phyloP scores from a whole-genome alignment of 2,113 vertebrate genomes.

The Calidris pugnax region DNA sequence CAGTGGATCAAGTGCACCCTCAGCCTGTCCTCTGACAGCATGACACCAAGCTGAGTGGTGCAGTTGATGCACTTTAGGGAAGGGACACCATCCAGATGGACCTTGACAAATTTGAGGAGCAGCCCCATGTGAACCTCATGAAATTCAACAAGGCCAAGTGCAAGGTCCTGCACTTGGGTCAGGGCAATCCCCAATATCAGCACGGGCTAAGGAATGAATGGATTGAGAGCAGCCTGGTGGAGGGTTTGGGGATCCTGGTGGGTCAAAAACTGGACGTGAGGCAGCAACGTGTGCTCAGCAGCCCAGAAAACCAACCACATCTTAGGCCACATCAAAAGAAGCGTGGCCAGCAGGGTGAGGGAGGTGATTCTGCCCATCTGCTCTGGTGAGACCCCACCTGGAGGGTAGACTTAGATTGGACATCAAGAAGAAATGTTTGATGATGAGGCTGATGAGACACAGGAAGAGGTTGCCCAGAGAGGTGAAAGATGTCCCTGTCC shows the following conservation, averaged over 20 bases:
- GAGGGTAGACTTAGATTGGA: not conserved
- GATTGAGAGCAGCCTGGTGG: not conserved
- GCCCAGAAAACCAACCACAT: accelerated
- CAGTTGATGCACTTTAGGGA: too few species aligned
- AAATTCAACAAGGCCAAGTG: not conserved
- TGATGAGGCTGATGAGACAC: not conserved
- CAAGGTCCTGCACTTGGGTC: not conserved
- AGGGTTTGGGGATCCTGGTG: not conserved
- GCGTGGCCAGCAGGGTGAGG: not conserved
- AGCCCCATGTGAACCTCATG: not conserved
- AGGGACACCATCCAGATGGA: not conserved
- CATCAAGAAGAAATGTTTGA: not conserved
- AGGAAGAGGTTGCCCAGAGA: not conserved
- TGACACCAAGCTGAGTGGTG: not conserved
- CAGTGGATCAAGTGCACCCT: not conserved
- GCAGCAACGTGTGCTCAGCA: accelerated
- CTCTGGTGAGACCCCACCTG: not conserved
- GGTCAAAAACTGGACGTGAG: not conserved
- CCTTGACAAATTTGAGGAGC: not conserved
- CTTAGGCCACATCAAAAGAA: not conserved
- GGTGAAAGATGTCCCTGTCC: not conserved
- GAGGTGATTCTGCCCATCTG: not conserved
- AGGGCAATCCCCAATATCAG: accelerated
- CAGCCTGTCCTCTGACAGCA: too few species aligned
- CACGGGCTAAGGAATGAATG: accelerated